Evolutionary conservation across 2,113 vertebrate species (phyloP).

Genomic region (Salvelinus fontinalis): DNA sequence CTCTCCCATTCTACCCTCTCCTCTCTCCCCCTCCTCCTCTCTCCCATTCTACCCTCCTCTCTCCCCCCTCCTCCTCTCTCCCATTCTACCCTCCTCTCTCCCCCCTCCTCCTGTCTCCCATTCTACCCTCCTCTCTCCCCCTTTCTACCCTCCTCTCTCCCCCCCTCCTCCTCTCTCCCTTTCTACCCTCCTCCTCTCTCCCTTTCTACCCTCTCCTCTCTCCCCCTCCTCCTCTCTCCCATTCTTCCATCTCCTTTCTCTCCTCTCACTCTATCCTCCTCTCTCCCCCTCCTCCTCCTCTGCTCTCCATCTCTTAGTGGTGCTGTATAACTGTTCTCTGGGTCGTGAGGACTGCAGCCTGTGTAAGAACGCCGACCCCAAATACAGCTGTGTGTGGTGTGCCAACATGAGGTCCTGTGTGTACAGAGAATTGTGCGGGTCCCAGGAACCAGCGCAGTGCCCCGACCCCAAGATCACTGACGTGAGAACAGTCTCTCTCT

Average conservation of each 20-base stretch:
- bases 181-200: no score
- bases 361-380: slow-evolving; percentile 77
- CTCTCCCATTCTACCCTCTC: no score
- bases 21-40: no score
- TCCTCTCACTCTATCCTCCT: not conserved
- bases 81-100: not conserved
- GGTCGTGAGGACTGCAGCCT: slow-evolving; percentile 90
- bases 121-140: not conserved
- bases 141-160: no score
- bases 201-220: no score
- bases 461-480: slow-evolving; percentile 83
- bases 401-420: slow-evolving; percentile 72
- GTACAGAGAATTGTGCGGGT: slow-evolving; percentile 74
- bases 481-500: slow-evolving; percentile 68
- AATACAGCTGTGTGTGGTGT: slow-evolving; percentile 90
- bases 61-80: not conserved
- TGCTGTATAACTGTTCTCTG: slow-evolving; percentile 92
- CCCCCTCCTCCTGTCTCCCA: not conserved
- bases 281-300: not conserved
- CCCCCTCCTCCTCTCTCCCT: no score
- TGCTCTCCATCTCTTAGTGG: slow-evolving; percentile 70
- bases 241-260: not conserved
- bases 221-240: not conserved
- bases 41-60: not conserved
- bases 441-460: slow-evolving; percentile 62